Conservation (phyloP, 1,140 invertebrate genomes). For the Anthonomus grandis region DNA sequence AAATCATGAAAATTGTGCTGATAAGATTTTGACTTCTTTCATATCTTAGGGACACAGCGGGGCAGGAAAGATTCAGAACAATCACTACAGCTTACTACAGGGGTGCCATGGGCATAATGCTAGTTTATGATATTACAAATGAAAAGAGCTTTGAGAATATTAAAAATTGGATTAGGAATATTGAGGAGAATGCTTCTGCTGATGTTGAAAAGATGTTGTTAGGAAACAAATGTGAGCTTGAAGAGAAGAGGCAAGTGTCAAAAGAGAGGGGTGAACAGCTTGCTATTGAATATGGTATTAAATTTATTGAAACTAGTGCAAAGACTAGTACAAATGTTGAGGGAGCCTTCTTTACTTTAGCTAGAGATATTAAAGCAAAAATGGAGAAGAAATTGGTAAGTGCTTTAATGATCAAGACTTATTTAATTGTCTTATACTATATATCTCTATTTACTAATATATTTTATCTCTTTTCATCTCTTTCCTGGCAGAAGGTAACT, state of each 20-base stretch:
- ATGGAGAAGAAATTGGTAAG: constrained; percentile 93
- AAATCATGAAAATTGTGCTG: not conserved
- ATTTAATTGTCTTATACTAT: no score
- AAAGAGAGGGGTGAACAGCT: constrained; percentile 71
- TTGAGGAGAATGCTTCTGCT: constrained; percentile 92
- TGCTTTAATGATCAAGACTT: no score
- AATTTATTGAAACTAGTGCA: constrained; percentile 91
- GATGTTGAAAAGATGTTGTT: constrained; percentile 95
- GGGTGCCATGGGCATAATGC: constrained; percentile 98
- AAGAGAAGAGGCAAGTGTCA: constrained; percentile 83
- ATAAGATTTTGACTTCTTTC: not conserved
- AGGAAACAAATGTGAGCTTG: constrained; percentile 87
- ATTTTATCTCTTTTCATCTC: constrained; percentile 30
- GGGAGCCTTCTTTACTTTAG: constrained; percentile 88
- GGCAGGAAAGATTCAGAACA: constrained; percentile 94
- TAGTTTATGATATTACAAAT: constrained; percentile 98
- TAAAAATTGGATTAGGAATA: constrained; percentile 98
- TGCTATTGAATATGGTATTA: constrained; percentile 87
- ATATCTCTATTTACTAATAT: no score
- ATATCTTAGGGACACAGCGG: constrained; percentile 84
- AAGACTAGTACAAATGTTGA: constrained; percentile 90
- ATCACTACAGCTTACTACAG: constrained; percentile 98
- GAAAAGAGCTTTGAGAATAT: constrained; percentile 99
- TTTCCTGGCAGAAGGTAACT: constrained; percentile 39
- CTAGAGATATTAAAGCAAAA: constrained; percentile 91